These are phyloP conservation scores for Eurytoma adleriae DNA, from an alignment of 2,888 invertebrate species.

Conservation along the genomic window DNA sequence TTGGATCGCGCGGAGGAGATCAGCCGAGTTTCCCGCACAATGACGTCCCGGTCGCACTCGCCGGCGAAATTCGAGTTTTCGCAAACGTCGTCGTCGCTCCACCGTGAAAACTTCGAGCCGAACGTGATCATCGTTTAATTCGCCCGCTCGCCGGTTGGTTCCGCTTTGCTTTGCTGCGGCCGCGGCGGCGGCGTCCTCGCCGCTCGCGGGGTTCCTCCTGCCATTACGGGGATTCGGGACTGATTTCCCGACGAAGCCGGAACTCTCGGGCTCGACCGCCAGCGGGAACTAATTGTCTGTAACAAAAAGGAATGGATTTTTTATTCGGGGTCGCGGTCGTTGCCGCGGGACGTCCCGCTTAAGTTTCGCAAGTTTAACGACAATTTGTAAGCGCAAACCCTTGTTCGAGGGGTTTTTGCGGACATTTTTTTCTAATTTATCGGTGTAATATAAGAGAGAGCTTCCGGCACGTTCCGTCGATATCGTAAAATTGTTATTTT, in stretches of 20 bases:
- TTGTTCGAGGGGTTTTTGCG: too few species aligned
- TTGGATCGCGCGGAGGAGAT: too few species aligned
- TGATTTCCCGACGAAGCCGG: background rate
- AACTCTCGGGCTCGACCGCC: background rate
- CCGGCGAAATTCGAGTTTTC: background rate
- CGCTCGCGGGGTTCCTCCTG: background rate
- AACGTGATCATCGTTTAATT: background rate
- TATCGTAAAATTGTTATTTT: too few species aligned
- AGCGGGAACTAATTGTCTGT: background rate
- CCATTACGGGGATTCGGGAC: background rate
- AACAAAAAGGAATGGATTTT: constrained; percentile 7
- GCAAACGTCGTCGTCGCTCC: background rate
- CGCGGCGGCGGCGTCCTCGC: background rate
- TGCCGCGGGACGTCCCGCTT: too few species aligned
- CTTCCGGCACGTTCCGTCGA: too few species aligned
- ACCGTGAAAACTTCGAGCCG: background rate
- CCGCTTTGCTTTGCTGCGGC: background rate
- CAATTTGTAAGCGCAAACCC: too few species aligned
- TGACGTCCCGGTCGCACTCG: too few species aligned
- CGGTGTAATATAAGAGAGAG: too few species aligned
- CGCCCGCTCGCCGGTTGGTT: background rate
- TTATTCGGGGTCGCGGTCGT: background rate
- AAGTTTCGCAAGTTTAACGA: too few species aligned
- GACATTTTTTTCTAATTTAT: too few species aligned
- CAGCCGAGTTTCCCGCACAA: too few species aligned